Evolutionary conservation across 2,888 invertebrate species (phyloP).

Genomic region (Calliopum simillimum): DNA sequence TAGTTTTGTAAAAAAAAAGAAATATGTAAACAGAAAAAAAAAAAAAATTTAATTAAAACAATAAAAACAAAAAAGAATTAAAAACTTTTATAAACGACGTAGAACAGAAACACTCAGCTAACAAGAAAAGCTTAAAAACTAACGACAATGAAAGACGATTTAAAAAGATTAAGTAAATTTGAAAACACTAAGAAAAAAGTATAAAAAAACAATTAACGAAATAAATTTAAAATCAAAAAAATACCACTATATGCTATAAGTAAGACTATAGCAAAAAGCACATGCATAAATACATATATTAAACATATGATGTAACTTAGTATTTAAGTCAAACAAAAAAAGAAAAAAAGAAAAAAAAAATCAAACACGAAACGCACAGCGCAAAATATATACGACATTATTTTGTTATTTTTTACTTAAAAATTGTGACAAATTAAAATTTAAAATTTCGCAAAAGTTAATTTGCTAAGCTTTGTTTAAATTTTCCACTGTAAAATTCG

Average conservation of each 20-base stretch:
- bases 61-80: conserved; percentile 10
- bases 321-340: neutral
- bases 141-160: conserved; percentile 45
- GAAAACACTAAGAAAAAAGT: conserved; percentile 25
- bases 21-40: conserved; percentile 1
- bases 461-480: neutral
- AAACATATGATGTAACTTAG: conserved; percentile 53
- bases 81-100: conserved; percentile 32
- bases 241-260: neutral
- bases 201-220: conserved; percentile 20
- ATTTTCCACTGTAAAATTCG: conserved; percentile 49
- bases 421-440: conserved; percentile 14
- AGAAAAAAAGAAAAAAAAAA: conserved; percentile 41
- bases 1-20: conserved; percentile 33
- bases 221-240: conserved; percentile 31
- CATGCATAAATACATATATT: conserved; percentile 48
- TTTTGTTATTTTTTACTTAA: neutral
- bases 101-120: conserved; percentile 37
- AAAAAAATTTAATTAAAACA: conserved; percentile 11
- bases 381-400: neutral
- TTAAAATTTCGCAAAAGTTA: conserved; percentile 19
- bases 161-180: conserved; percentile 44
- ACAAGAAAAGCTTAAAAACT: conserved; percentile 42
- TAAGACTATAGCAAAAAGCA: conserved; percentile 18
- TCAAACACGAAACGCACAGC: conserved; percentile 38